Base-by-base conservation (phyloP, 2,113 vertebrate genomes). In the Herpailurus yagouaroundi region DNA sequence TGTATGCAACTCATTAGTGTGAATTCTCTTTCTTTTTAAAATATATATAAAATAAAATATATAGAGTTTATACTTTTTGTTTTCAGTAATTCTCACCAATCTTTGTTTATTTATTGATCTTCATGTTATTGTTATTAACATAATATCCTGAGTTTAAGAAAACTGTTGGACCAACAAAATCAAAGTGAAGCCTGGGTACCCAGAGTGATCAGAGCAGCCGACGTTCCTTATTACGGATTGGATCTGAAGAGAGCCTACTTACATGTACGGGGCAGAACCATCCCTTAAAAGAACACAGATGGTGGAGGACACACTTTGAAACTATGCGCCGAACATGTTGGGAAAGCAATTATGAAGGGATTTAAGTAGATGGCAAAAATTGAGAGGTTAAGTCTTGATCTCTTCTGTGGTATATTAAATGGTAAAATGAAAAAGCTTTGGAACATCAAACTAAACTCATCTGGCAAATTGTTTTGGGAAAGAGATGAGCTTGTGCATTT, bases 401-500 rank as follows among this genome's bases (percentile, higher is more conserved):
- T 89, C 94, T 88, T 95, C 98, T 97, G 84, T 98, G 96, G 85
- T 4, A 31, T 81, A 97, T 98, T 98, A 98, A 98, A 97, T 98
- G 97, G 96, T 96, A 94, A 98, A 98, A 98, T 96, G 97, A 95
- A 95, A 96, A 91, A 97, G 97, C 96, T 97, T 98, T 98, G 98
- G 98, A 98, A 98, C 97, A 97, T 98, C 89, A 97, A 68, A 91
- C 95, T 95, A 97, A 98, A 98, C 84, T 98, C 98, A 98, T 98
- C 97, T 98, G 94, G 94, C 95, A 98, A 97, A 98, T 97, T 95
- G 96, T 96, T 95, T 94, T 97, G 97, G 97, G 97, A 98, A 97
- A 95, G 93, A 91, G 85, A 94, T 25, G 96, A 97, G 77, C 74
- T 95, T 97, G 95, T 93, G 97, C 97, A 63, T 98, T 98, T 98